Percentiles rank a stretch among this genome's conserved stretches.
These are phyloP conservation scores for Hippoglossus hippoglossus DNA, from an alignment of 2,797 vertebrate species.

Conservation along the genomic window DNA sequence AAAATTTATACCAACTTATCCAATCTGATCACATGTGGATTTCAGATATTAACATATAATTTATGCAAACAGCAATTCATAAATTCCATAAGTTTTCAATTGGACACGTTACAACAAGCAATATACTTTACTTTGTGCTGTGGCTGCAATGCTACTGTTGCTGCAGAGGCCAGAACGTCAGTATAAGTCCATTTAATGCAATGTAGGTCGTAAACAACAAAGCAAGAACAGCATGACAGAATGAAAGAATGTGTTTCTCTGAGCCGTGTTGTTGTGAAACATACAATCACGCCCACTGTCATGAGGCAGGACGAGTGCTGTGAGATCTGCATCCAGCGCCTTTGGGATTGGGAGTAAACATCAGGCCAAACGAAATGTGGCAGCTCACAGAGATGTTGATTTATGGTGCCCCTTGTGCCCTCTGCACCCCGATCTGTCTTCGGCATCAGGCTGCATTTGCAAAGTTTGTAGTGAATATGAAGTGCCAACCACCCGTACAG, in stretches of 20 bases:
- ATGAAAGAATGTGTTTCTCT: constrained; percentile 50
- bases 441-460: constrained; percentile 72
- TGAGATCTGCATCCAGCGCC: constrained; percentile 58
- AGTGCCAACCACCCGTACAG: constrained; percentile 54
- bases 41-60: neutral
- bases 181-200: constrained; percentile 12
- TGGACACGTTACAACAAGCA: no score
- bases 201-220: constrained; percentile 1
- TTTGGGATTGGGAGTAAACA: constrained; percentile 62
- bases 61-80: neutral
- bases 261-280: constrained; percentile 55
- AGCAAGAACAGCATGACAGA: constrained; percentile 25
- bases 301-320: constrained; percentile 55
- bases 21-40: no score
- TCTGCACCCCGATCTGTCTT: constrained; percentile 71
- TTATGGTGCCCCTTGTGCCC: constrained; percentile 76
- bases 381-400: constrained; percentile 81
- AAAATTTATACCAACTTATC: no score
- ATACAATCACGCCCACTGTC: constrained; percentile 65
- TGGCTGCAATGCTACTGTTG: neutral
- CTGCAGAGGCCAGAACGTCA: neutral
- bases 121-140: neutral
- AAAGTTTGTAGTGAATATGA: constrained; percentile 65
- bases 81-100: neutral
- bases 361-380: constrained; percentile 74